These are phyloP conservation scores for Allobates femoralis DNA, from an alignment of 2,797 vertebrate genomes.

Conservation along the genomic window DNA sequence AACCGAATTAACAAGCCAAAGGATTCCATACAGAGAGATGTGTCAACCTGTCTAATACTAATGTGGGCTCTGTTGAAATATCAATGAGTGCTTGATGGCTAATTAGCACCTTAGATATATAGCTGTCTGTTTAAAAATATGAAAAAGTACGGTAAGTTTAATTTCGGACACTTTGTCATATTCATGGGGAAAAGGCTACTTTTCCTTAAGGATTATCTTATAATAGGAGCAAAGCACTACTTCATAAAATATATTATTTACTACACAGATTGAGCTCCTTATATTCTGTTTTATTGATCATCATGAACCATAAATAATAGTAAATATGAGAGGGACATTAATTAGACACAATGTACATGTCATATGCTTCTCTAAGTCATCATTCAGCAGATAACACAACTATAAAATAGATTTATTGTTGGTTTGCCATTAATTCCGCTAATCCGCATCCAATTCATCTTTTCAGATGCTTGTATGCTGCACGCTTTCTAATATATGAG, in stretches of 20 bases:
- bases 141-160: not conserved
- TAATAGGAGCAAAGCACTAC: slow-evolving; percentile 25
- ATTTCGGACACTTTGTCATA: slow-evolving; percentile 46
- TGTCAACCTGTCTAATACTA: slow-evolving; percentile 34
- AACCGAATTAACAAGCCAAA: slow-evolving; percentile 43
- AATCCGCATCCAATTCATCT: not conserved
- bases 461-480: not conserved
- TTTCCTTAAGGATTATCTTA: not conserved
- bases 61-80: slow-evolving; percentile 23
- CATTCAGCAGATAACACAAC: not conserved
- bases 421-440: not conserved
- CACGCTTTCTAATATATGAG: not conserved
- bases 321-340: not conserved
- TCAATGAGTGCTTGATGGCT: slow-evolving; percentile 19
- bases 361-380: not conserved
- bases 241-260: slow-evolving; percentile 20
- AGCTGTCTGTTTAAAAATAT: slow-evolving; percentile 41
- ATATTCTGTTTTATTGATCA: not conserved
- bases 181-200: not conserved
- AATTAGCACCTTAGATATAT: slow-evolving; percentile 5
- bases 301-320: not conserved
- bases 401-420: not conserved
- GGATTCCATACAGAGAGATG: not conserved
- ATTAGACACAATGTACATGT: not conserved
- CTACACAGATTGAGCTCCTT: not conserved